Percentiles rank a stretch among this genome's conserved stretches.
Evolutionary conservation across 2,888 invertebrate species (phyloP).

Genomic region (Cartodere bifasciata): DNA sequence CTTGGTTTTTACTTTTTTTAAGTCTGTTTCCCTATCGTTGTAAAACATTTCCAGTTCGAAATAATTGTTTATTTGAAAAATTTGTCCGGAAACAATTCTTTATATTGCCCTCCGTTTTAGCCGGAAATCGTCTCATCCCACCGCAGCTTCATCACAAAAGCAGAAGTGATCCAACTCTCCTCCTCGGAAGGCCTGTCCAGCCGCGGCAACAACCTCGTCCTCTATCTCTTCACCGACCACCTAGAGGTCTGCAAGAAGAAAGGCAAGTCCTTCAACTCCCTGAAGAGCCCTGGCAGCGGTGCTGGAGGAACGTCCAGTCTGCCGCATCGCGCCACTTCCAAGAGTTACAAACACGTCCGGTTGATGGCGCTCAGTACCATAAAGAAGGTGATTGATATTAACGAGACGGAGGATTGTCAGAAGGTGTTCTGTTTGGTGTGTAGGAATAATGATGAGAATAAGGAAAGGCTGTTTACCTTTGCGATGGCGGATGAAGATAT

Average conservation of each 20-base stretch:
- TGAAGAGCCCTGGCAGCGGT: constrained; percentile 53
- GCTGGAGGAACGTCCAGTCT: constrained; percentile 19
- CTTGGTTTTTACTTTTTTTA: no score
- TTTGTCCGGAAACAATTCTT: not conserved
- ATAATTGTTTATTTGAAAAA: not conserved
- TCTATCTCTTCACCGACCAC: constrained; percentile 90
- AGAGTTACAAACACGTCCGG: constrained; percentile 84
- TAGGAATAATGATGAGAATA: constrained; percentile 71
- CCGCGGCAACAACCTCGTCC: constrained; percentile 65
- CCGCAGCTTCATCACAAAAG: constrained; percentile 73
- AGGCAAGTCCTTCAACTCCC: constrained; percentile 59
- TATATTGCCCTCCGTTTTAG: constrained; percentile 38
- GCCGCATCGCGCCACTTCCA: constrained; percentile 47
- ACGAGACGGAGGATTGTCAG: constrained; percentile 74
- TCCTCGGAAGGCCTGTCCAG: constrained; percentile 62
- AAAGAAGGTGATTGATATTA: constrained; percentile 81
- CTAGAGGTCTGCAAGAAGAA: constrained; percentile 85
- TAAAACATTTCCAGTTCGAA: no score
- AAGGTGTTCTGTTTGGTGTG: constrained; percentile 84
- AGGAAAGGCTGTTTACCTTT: constrained; percentile 81
- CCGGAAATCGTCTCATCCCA: constrained; percentile 88
- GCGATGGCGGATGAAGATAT: constrained; percentile 68
- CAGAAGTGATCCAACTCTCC: constrained; percentile 79
- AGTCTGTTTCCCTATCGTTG: no score
- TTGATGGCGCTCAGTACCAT: constrained; percentile 81